Evolutionary conservation across 2,888 invertebrate genomes (phyloP), one percentile per base, ranked within the genome.

Genomic region (Agrochola circellaris): DNA sequence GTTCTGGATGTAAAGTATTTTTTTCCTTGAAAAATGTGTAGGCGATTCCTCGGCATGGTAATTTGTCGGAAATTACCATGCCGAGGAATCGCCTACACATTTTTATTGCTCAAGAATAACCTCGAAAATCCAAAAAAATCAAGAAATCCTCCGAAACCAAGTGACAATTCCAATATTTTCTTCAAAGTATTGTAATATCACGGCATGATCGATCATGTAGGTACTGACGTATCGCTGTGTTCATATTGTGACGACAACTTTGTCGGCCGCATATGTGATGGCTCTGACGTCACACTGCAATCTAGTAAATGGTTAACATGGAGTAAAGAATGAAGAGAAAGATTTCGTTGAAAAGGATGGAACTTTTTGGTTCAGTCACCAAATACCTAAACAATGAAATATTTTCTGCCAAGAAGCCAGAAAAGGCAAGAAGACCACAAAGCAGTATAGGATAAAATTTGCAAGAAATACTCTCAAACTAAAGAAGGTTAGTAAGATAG

Each of bases 231-330:
- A 77, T 90, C 89, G 88, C 87, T 75, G 73, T 82, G 89, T 87
- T 90, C 93, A 93, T 91, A 90, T 92, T 92, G 92, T 84, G 89
- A 88, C 79, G 85, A 87, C 90, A 89, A 88, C 89, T 90, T 87
- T 88, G 90, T 89, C 90, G 83, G 91, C 94, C 97, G 96, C 97
- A 97, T 97, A 97, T 97, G 97, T 97, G 97, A 97, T 97, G 97
- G 97, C 94, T 97, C 97, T 90, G 91, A 93, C 91, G 91, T 90
- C 92, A 91, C 83, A 88, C 97, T 96, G 97, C 97, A 98, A 98
- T 98, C 97, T 97, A 97, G 96, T 97, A 97, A 98, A 98, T 98
- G 97, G 97, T 96, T 94, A 93, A 93, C 89, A 51, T 70, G 56
- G 88, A 94, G 79, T 42, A 83, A 90, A 23, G 84, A 93, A 92